Percentiles rank a stretch among this genome's conserved stretches.
Evolutionary conservation across 2,113 vertebrate genomes (phyloP).

Genomic region (Sminthopsis crassicaudata): DNA sequence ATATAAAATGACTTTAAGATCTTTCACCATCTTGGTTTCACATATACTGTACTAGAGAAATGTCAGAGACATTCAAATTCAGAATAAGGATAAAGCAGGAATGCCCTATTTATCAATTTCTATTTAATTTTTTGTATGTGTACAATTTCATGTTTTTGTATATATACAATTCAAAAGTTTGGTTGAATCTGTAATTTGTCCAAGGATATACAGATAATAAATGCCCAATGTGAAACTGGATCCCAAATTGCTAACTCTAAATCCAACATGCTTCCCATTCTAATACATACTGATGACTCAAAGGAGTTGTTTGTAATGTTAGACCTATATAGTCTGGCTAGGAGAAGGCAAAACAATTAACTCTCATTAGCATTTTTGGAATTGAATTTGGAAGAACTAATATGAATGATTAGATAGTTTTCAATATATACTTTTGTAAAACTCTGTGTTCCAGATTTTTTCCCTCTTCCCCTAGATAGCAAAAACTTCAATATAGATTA

Average conservation of each 20-base stretch:
- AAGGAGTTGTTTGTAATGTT: background rate
- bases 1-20: background rate
- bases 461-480: no score
- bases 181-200: background rate
- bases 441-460: no score
- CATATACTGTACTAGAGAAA: background rate
- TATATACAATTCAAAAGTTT: background rate
- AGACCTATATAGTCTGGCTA: background rate
- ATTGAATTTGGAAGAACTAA: background rate
- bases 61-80: background rate
- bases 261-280: background rate
- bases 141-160: background rate
- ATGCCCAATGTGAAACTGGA: background rate
- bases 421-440: no score
- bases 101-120: background rate
- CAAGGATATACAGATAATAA: background rate
- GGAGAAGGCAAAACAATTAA: background rate
- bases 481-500: no score
- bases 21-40: background rate
- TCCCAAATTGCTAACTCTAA: background rate
- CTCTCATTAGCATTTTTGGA: background rate
- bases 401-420: background rate
- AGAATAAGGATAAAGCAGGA: background rate
- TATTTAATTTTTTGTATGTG: background rate
- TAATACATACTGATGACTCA: background rate